Base-by-base conservation (phyloP, 2,888 invertebrate genomes). In the Mesodorylaimus sp. region DNA sequence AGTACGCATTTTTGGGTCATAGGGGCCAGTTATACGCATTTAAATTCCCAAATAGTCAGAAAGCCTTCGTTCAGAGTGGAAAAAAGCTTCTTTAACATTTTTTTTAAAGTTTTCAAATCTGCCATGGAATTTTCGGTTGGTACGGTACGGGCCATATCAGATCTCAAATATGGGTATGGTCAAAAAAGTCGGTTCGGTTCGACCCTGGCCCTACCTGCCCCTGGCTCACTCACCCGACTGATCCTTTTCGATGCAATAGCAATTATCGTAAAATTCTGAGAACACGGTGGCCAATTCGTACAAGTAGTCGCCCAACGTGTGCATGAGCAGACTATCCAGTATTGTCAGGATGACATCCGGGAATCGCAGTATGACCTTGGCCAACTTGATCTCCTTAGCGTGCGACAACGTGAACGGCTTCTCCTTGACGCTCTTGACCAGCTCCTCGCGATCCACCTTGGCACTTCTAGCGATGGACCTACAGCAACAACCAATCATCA, bases 171-270 rank as follows among this genome's bases (percentile, higher is more conserved):
- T n/a, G n/a, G n/a, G n/a, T n/a, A n/a, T n/a, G n/a, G n/a, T n/a
- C n/a, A n/a, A n/a, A n/a, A 39, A 21, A 39, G 21, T 10, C 41
- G 41, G 7, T 39, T 7, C 10, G 21, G 21, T 7, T 16, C 5
- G 7, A 39, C 7, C 21, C 7, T 7, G 41, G 21, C 41, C 10
- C 7, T 39, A 21, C 7, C 41, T 39, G n/a, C 10, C 41, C 41
- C 7, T 39, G 7, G 63, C n/a, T n/a, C 49, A 10, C 27, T 50
- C 16, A 29, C 32, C 36, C n/a, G 5, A 16, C 10, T 78, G 75
- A 68, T 91, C 81, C 67, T 87, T 91, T 67, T 93, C 88, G 47
- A 99, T 80, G 66, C 95, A 95, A 65, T 95, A 97, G 69, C 97
- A 99, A 60, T 75, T 79, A 65, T 93, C 91, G 69, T 99, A 97